A percentile compares a stretch with the other conserved stretches of the same genome.
These are phyloP conservation scores for Delichon dasypus DNA, from an alignment of 2,797 vertebrate species.

Conservation along the genomic window DNA sequence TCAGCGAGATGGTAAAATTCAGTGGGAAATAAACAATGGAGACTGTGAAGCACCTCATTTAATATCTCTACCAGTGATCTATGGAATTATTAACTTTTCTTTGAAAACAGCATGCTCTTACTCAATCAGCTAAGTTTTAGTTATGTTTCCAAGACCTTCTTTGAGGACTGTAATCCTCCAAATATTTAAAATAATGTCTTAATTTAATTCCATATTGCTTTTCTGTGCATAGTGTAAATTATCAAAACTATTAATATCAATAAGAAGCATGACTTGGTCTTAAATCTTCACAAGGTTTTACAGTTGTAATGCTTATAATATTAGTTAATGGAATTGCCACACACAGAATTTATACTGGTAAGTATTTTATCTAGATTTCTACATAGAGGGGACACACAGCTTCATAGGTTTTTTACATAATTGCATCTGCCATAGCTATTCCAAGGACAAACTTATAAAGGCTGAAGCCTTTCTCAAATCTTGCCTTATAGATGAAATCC, in stretches of 20 bases:
- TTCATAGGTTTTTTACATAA: not conserved
- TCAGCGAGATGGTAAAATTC: not conserved
- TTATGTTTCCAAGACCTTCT: not conserved
- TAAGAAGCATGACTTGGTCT: not conserved
- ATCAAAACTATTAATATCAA: not conserved
- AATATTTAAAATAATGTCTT: not conserved
- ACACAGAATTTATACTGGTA: not conserved
- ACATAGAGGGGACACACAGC: not conserved
- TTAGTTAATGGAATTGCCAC: not conserved
- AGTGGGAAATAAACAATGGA: constrained; percentile 1
- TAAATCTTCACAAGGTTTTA: not conserved
- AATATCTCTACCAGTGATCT: not conserved
- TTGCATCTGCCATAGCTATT: not conserved
- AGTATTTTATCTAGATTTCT: not conserved
- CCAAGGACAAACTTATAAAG: not conserved
- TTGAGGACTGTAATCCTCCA: not conserved
- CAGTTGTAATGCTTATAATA: not conserved
- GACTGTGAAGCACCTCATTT: not conserved
- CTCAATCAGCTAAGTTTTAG: not conserved
- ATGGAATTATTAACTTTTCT: not conserved
- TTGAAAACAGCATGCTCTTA: not conserved
- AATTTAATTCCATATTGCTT: not conserved
- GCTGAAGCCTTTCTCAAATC: not conserved
- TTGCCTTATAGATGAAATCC: not conserved
- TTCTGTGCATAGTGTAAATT: not conserved